Evolutionary conservation across 1,140 invertebrate genomes (phyloP).

Genomic region (Apis florea): DNA sequence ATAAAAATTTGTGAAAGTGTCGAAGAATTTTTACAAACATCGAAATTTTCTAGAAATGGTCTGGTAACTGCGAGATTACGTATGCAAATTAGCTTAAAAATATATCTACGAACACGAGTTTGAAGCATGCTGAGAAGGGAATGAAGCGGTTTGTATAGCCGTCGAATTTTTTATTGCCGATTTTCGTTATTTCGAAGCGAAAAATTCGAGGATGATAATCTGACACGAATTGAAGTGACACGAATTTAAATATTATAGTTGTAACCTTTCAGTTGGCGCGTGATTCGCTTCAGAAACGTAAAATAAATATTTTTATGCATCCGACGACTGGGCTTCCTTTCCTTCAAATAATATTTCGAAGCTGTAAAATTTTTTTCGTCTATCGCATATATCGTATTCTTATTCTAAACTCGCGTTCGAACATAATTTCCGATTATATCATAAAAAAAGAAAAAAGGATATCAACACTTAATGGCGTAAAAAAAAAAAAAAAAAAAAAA

Average conservation of each 20-base stretch:
- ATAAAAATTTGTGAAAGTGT: too few species aligned
- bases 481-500: too few species aligned
- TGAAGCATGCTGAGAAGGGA: not conserved
- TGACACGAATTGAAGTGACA: not conserved
- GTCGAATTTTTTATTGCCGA: not conserved
- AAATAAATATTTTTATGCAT: conserved; percentile 10
- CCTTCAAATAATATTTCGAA: not conserved
- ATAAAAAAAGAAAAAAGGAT: too few species aligned
- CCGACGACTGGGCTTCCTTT: not conserved
- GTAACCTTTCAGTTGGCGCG: not conserved
- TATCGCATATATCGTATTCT: not conserved
- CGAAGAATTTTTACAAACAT: not conserved
- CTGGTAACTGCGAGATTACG: not conserved
- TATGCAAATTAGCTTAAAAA: not conserved
- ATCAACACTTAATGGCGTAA: too few species aligned
- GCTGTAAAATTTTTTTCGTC: not conserved
- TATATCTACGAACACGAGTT: not conserved
- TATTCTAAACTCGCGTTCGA: too few species aligned
- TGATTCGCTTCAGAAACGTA: not conserved
- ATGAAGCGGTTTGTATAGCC: not conserved
- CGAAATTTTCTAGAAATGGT: not conserved
- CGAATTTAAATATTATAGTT: not conserved
- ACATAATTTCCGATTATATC: too few species aligned
- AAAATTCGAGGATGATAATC: not conserved
- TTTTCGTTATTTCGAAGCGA: not conserved